Evolutionary conservation across 2,797 vertebrate genomes (phyloP).

Genomic region (Galago senegalensis): DNA sequence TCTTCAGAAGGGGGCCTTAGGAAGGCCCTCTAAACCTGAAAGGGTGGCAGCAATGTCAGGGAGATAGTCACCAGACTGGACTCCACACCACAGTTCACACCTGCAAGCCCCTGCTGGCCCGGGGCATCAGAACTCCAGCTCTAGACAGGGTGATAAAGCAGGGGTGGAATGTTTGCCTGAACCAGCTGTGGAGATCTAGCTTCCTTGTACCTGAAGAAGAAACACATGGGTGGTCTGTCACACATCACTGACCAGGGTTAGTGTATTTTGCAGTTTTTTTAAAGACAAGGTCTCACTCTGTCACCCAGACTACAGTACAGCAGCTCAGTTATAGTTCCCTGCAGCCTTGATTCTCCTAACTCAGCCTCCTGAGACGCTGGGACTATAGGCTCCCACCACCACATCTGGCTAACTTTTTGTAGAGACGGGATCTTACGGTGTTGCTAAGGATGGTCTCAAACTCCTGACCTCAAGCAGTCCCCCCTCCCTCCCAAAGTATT

Average conservation of each 20-base stretch:
- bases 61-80: neutral
- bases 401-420: neutral
- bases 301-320: neutral
- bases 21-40: neutral
- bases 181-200: neutral
- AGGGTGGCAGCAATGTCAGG: neutral
- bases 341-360: neutral
- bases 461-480: neutral
- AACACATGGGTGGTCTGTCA: neutral
- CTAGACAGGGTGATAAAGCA: neutral
- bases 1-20: neutral
- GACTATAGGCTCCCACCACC: neutral
- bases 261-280: neutral
- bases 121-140: neutral
- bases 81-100: rapidly evolving
- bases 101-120: neutral
- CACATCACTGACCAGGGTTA: neutral
- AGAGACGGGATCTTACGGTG: neutral
- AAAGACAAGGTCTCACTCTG: neutral
- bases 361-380: neutral
- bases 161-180: neutral
- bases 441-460: neutral
- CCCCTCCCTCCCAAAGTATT: neutral
- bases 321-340: neutral
- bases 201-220: neutral